A percentile compares a stretch with the other conserved stretches of the same genome.
Conservation (phyloP, 2,888 invertebrate genomes). For the Eristalinus sepulchralis region DNA sequence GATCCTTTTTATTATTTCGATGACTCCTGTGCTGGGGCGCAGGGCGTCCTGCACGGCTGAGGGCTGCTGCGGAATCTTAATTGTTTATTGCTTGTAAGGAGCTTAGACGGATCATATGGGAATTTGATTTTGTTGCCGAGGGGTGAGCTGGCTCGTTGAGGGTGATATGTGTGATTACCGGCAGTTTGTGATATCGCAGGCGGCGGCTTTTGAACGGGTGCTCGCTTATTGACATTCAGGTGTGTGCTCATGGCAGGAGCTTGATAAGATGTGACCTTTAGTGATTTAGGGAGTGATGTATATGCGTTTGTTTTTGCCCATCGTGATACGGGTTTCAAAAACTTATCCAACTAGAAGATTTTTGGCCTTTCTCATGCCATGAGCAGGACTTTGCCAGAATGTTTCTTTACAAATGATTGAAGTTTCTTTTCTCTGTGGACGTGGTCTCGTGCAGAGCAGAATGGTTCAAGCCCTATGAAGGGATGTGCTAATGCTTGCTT, state of each 20-base stretch:
- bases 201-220: background rate
- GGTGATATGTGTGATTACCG: constrained; percentile 36
- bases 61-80: constrained; percentile 34
- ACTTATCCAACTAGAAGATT: too few species aligned
- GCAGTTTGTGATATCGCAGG: background rate
- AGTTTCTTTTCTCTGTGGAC: too few species aligned
- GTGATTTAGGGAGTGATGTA: background rate
- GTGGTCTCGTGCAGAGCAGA: too few species aligned
- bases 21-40: constrained; percentile 7
- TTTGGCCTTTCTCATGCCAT: too few species aligned
- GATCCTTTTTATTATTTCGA: constrained; percentile 26
- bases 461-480: too few species aligned
- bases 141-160: background rate
- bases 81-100: constrained; percentile 65
- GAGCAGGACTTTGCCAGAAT: too few species aligned
- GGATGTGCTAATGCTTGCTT: too few species aligned
- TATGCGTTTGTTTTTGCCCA: too few species aligned
- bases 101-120: constrained; percentile 59
- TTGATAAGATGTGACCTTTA: background rate
- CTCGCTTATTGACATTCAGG: background rate
- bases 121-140: constrained; percentile 44
- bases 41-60: background rate
- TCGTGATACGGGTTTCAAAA: too few species aligned
- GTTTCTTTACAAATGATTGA: too few species aligned
- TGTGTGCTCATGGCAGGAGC: background rate